Conservation (phyloP, 2,797 vertebrate genomes). For the Sebastes taczanowskii region DNA sequence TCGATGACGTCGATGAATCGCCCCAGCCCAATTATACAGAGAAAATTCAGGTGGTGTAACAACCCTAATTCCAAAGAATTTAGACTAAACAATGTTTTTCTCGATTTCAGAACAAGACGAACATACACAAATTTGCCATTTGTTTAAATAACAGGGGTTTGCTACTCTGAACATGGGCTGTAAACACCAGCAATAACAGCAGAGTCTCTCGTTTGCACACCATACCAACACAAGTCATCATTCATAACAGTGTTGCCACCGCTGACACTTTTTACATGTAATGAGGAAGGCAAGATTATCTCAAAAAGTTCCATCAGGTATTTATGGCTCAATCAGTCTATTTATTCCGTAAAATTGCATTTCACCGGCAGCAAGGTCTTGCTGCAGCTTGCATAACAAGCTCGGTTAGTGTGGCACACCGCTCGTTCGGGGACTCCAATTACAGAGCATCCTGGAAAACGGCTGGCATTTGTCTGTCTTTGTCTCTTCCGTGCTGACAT, state of each 20-base stretch:
- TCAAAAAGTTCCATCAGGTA: slow-evolving; percentile 44
- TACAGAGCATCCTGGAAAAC: slow-evolving; percentile 63
- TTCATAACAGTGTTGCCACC: slow-evolving; percentile 2
- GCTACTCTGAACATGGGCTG: neutral
- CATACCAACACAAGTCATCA: neutral
- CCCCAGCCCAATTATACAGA: neutral
- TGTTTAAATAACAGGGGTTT: neutral
- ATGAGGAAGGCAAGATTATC: slow-evolving; percentile 41
- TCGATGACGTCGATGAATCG: neutral
- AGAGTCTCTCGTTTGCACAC: neutral
- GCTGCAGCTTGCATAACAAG: slow-evolving; percentile 54
- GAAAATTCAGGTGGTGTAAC: neutral
- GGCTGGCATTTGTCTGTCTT: slow-evolving; percentile 62
- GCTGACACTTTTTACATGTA: slow-evolving; percentile 16
- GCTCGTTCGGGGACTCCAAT: slow-evolving; percentile 72
- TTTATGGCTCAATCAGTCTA: slow-evolving; percentile 53
- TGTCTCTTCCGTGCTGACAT: slow-evolving; percentile 61
- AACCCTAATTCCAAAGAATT: neutral
- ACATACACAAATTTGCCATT: neutral
- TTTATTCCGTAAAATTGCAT: slow-evolving; percentile 61
- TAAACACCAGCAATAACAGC: neutral
- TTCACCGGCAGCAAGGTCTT: slow-evolving; percentile 45
- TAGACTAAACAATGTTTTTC: neutral
- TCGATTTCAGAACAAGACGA: neutral
- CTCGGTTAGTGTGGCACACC: slow-evolving; percentile 34